These are phyloP conservation scores for Amiota minor DNA, from an alignment of 2,888 invertebrate species.

Conservation along the genomic window DNA sequence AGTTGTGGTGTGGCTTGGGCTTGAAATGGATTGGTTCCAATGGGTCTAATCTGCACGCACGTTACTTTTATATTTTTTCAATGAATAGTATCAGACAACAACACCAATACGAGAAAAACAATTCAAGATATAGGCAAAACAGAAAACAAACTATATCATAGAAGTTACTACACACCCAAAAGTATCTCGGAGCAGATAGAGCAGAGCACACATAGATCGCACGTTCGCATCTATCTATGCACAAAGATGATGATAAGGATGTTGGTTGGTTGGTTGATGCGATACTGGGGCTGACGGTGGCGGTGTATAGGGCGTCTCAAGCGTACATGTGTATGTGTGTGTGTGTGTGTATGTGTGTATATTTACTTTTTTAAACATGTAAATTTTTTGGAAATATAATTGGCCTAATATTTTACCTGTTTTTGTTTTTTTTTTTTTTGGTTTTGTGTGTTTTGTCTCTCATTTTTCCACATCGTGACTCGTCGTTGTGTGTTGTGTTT, in stretches of 20 bases:
- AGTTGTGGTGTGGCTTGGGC: background rate
- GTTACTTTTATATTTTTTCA: background rate
- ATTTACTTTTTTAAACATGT: constrained; percentile 42
- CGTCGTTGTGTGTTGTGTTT: background rate
- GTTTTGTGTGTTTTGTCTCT: constrained; percentile 60
- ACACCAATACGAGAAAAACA: no score
- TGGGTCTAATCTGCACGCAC: background rate
- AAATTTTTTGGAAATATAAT: constrained; percentile 53
- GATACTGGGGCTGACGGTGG: no score
- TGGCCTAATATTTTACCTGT: constrained; percentile 62
- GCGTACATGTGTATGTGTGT: constrained; percentile 3
- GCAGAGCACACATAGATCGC: constrained; percentile 12
- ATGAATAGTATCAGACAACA: no score
- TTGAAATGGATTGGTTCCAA: background rate
- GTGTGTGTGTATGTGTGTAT: constrained; percentile 47
- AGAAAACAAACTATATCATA: no score
- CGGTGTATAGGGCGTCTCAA: no score
- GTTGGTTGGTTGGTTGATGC: no score
- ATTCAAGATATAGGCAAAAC: no score
- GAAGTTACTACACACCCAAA: constrained; percentile 12
- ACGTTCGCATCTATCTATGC: constrained; percentile 25
- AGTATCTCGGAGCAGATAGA: background rate
- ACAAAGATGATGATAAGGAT: background rate
- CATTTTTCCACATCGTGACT: constrained; percentile 2
- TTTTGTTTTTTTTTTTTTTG: constrained; percentile 38